A percentile compares a stretch with the other conserved stretches of the same genome.
These are phyloP conservation scores for Vannuccia rotundouncinata DNA, from an alignment of 2,888 invertebrate species.

Conservation along the genomic window DNA sequence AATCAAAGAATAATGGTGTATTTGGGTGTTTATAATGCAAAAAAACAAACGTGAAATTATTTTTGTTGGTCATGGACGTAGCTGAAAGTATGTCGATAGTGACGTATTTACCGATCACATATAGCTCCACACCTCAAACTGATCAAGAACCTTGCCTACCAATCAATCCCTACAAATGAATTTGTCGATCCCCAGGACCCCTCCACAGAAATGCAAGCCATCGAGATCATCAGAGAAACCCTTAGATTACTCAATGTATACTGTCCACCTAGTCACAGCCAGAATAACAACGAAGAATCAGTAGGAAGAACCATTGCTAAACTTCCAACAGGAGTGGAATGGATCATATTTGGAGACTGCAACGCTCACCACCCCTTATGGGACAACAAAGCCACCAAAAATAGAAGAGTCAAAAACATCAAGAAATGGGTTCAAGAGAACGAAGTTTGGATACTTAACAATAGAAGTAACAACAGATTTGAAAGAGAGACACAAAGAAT, in stretches of 20 bases:
- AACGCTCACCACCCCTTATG: neutral
- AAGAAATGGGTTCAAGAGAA: neutral
- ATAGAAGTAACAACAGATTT: neutral
- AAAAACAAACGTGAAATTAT: no score
- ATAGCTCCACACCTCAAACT: no score
- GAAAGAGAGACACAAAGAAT: neutral
- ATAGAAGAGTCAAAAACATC: neutral
- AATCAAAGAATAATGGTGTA: no score
- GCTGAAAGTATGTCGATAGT: no score
- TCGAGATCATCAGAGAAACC: neutral
- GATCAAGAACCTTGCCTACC: neutral
- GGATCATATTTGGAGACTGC: neutral
- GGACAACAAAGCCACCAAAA: neutral
- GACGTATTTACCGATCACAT: no score
- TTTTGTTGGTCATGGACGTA: no score
- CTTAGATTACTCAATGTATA: neutral
- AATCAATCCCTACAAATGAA: constrained; percentile 4
- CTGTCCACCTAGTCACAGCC: neutral
- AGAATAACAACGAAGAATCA: neutral
- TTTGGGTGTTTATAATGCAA: no score
- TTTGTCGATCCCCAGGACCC: neutral
- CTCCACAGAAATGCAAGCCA: neutral
- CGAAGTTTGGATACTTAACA: neutral
- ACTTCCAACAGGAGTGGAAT: neutral
- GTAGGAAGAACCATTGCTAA: neutral